These are phyloP conservation scores for Raja brachyura DNA, from an alignment of 2,113 vertebrate species.

Conservation along the genomic window DNA sequence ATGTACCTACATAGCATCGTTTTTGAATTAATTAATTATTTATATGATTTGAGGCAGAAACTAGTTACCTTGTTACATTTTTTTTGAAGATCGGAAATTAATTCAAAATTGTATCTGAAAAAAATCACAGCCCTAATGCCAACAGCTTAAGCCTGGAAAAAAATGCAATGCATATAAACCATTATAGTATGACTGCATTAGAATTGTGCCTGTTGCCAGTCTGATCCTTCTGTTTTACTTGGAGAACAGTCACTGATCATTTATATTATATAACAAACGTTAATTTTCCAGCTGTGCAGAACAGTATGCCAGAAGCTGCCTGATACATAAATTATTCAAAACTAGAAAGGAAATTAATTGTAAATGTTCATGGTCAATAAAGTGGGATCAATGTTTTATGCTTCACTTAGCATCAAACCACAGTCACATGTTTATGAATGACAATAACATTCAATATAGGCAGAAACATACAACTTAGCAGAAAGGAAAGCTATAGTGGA, in stretches of 20 bases:
- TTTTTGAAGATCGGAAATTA: not conserved
- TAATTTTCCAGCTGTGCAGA: not conserved
- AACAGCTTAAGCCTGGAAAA: not conserved
- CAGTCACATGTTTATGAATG: conserved; percentile 38
- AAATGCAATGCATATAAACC: not conserved
- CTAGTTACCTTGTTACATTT: not conserved
- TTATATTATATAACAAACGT: not conserved
- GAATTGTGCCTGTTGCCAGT: not conserved
- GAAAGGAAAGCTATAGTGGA: conserved; percentile 34
- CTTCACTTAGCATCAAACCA: conserved; percentile 38
- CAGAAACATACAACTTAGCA: conserved; percentile 35
- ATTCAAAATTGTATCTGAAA: not conserved
- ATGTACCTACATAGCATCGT: not conserved
- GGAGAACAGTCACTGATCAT: not conserved
- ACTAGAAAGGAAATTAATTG: conserved; percentile 38
- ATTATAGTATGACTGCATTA: not conserved
- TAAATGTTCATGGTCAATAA: conserved; percentile 28
- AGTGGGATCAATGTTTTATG: conserved; percentile 35
- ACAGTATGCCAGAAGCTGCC: conserved; percentile 22
- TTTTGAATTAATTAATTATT: not conserved
- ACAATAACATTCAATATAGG: conserved; percentile 36
- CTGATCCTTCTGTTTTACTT: not conserved
- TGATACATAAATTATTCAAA: conserved; percentile 31
- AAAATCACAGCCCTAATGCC: not conserved
- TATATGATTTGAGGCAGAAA: not conserved